Conservation (phyloP, 2,113 vertebrate species). For the Saccopteryx bilineata region DNA sequence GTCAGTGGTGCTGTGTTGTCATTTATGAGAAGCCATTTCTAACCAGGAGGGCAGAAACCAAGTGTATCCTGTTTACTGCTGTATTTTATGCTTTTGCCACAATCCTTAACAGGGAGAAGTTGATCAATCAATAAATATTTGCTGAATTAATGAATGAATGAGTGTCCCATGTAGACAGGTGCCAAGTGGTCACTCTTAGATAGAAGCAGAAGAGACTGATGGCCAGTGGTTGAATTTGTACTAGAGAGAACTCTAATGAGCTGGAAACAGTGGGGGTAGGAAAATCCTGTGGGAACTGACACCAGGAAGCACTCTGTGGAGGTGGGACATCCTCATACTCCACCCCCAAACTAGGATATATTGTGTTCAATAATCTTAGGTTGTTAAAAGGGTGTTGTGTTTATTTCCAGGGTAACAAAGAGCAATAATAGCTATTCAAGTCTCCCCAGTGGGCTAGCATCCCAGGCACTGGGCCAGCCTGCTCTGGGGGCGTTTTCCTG, state of each 20-base stretch:
- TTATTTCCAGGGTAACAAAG: slow-evolving; percentile 44
- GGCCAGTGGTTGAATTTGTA: background rate
- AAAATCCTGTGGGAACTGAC: background rate
- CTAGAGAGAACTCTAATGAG: background rate
- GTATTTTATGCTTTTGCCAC: background rate
- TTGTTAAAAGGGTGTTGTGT: slow-evolving; percentile 4
- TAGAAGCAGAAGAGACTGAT: background rate
- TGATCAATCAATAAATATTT: background rate
- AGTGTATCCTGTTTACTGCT: background rate
- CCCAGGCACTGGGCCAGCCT: background rate
- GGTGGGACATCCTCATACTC: too few relatives aligned
- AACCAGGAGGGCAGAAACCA: background rate
- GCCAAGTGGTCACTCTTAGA: background rate
- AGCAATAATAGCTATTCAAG: slow-evolving; percentile 11
- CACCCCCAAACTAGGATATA: background rate
- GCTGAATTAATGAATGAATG: background rate
- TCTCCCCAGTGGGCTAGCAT: background rate
- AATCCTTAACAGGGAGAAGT: background rate
- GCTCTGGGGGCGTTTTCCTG: background rate
- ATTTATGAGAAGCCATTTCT: background rate
- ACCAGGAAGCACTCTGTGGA: background rate
- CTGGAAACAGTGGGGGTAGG: background rate
- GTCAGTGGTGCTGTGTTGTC: background rate
- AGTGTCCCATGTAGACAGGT: background rate
- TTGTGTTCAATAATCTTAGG: too few relatives aligned